A percentile compares a stretch with the other conserved stretches of the same genome.
Evolutionary conservation across 2,797 vertebrate species (phyloP).

Genomic region (Limnodromus scolopaceus): DNA sequence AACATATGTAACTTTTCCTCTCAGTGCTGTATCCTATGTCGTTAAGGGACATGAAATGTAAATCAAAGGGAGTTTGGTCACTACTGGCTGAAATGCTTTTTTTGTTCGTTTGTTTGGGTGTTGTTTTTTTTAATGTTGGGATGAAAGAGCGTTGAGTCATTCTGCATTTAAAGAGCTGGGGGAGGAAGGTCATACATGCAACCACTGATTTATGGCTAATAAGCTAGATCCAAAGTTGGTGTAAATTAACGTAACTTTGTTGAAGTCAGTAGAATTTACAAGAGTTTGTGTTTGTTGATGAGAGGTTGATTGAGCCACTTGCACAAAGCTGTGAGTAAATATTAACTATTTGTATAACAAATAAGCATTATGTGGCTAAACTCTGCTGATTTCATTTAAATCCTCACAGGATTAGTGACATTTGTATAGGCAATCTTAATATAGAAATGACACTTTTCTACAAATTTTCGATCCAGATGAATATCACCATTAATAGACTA

Average conservation of each 20-base stretch:
- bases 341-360: background rate
- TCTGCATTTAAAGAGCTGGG: background rate
- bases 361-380: background rate
- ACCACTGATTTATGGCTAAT: background rate
- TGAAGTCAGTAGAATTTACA: background rate
- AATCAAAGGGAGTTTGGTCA: background rate
- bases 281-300: background rate
- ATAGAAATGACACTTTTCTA: background rate
- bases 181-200: background rate
- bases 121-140: background rate
- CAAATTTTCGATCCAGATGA: background rate
- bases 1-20: background rate
- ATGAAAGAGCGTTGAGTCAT: background rate
- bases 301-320: background rate
- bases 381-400: background rate
- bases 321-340: background rate
- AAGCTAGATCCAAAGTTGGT: background rate
- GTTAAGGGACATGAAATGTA: background rate
- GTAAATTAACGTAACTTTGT: background rate
- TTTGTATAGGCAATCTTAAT: background rate
- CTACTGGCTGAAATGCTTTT: background rate
- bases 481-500: background rate
- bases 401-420: background rate
- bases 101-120: background rate
- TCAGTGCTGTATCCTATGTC: accelerated